Evolutionary conservation across 2,888 invertebrate species (phyloP), one percentile per base, ranked within the genome.

Genomic region (Tridacna crocea): DNA sequence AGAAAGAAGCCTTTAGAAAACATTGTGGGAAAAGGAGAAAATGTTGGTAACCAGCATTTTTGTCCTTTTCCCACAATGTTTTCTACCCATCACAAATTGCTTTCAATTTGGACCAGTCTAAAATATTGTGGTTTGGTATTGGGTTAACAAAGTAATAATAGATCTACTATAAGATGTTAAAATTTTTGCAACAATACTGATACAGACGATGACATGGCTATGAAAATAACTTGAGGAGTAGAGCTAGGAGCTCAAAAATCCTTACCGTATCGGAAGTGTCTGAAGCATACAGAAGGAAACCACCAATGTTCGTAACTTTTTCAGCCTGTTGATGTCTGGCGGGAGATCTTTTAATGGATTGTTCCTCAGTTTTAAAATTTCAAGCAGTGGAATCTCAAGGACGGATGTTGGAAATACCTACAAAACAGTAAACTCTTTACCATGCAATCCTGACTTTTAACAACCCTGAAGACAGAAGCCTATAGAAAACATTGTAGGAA

Each of bases 201-300:
- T n/a, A n/a, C n/a, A n/a, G n/a, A n/a, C n/a, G n/a, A n/a, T n/a
- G n/a, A n/a, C n/a, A n/a, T n/a, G n/a, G n/a, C n/a, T n/a, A n/a
- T n/a, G n/a, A n/a, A n/a, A n/a, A n/a, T n/a, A n/a, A n/a, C n/a
- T n/a, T n/a, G n/a, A n/a, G n/a, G n/a, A n/a, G n/a, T n/a, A n/a
- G n/a, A n/a, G n/a, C n/a, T n/a, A n/a, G 8, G 8, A 36, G 8
- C 36, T 36, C 8, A 36, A 36, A 36, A 36, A 4, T 17, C 78
- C 88, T 83, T 86, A 94, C 94, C 91, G 87, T 10, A 89, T 75
- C 13, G 94, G 94, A 0, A 94, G 82, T 15, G 90, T 87, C 36
- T 92, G 88, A 15, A 94, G 80, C 47, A 94, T 90, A 86, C 94
- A 94, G 86, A 93, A 94, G 10, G 93, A 93, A 11, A 91, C 88